Evolutionary conservation across 2,797 vertebrate genomes (phyloP).

Genomic region (Coilia nasus): DNA sequence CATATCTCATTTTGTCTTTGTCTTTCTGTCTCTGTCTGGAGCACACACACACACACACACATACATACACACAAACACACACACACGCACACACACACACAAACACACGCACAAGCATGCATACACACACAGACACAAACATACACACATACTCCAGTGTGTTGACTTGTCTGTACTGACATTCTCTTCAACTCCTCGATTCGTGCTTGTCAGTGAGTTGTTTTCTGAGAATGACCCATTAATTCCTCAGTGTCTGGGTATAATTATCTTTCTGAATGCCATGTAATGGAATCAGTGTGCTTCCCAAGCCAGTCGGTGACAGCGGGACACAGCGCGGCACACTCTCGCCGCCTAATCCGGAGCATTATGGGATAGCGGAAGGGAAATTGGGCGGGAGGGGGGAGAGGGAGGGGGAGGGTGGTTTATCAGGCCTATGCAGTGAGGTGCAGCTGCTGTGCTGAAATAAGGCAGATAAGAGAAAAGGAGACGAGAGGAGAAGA

Average conservation of each 20-base stretch:
- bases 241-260: not conserved
- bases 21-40: not conserved
- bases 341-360: not conserved
- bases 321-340: not conserved
- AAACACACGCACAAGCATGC: not conserved
- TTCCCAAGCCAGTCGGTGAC: too few relatives aligned
- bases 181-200: too few relatives aligned
- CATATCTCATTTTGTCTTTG: not conserved
- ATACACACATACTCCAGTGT: too few relatives aligned
- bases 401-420: too few relatives aligned
- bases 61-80: too few relatives aligned
- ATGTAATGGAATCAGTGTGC: conserved; percentile 10
- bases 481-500: conserved; percentile 12
- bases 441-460: not conserved
- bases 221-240: not conserved
- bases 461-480: conserved; percentile 3
- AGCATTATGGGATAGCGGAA: not conserved
- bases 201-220: not conserved
- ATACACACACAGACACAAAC: too few relatives aligned
- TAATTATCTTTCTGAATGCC: conserved; percentile 6
- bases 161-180: not conserved
- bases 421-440: not conserved
- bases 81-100: not conserved
- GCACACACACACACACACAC: too few relatives aligned
- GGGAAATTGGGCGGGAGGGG: not conserved